phyloP scores from a whole-genome alignment of 1,140 invertebrate species.

The Danaus plexippus region DNA sequence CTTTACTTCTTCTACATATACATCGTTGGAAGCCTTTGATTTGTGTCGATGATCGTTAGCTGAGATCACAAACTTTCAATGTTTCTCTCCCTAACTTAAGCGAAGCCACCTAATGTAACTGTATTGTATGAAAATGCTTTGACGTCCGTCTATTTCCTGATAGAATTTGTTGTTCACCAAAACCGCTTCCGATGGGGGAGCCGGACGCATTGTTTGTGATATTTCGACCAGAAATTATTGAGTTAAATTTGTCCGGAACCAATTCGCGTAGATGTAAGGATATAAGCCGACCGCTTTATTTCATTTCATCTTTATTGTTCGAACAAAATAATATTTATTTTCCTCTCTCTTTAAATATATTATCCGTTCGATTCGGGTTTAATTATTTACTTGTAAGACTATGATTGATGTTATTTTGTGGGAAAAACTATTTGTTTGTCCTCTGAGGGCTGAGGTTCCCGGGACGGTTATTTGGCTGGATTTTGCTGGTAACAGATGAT shows the following conservation, averaged over 20 bases:
- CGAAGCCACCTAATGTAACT: not conserved
- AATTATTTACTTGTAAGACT: slow-evolving; percentile 2
- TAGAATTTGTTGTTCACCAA: slow-evolving; percentile 32
- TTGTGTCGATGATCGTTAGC: no score
- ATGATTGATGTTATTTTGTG: slow-evolving; percentile 1
- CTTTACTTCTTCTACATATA: no score
- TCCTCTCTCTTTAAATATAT: slow-evolving; percentile 5
- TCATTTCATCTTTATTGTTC: slow-evolving; percentile 25
- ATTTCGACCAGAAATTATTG: slow-evolving; percentile 45
- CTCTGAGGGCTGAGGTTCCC: not conserved
- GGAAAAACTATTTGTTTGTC: not conserved
- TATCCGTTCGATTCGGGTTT: not conserved
- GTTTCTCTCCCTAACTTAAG: not conserved
- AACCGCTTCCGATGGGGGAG: slow-evolving; percentile 26
- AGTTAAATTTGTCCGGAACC: slow-evolving; percentile 37
- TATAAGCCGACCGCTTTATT: slow-evolving; percentile 24
- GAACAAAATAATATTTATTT: slow-evolving; percentile 21
- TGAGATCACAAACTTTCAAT: slow-evolving; percentile 7
- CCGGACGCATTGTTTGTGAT: slow-evolving; percentile 37
- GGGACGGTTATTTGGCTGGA: no score
- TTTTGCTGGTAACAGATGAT: no score
- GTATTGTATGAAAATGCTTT: slow-evolving; percentile 9
- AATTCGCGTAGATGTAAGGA: slow-evolving; percentile 29
- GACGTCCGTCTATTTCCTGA: slow-evolving; percentile 28
- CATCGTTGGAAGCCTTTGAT: no score